Evolutionary conservation across 2,888 invertebrate genomes (phyloP), one percentile per base, ranked within the genome.

Genomic region (Parnassius apollo): DNA sequence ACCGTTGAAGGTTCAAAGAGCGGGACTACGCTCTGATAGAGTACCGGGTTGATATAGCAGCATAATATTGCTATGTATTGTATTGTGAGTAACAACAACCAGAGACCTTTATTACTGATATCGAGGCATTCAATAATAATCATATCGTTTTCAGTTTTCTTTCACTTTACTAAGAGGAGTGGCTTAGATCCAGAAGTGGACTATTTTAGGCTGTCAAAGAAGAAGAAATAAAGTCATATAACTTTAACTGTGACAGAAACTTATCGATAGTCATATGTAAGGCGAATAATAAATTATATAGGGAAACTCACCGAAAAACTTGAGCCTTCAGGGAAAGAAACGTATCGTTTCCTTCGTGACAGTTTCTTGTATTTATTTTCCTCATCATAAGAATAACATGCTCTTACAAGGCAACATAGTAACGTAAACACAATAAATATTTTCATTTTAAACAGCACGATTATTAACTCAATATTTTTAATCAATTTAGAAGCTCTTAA

Each of bases 321-420:
- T 11, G 94, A 93, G 13, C 95, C 95, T 79, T 95, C 95, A 1
- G 95, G 95, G 83, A 95, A 95, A 42, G 94, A 94, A 11, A 95
- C 92, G 74, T 94, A 95, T 72, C 95, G 88, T 71, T 93, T 93
- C 66, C 85, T 89, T 63, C 95, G 88, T 0, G 93, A 93, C 67
- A 94, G 83, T 69, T 89, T 72, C 68, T 80, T 89, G 13, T 85
- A 78, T 57, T 70, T 69, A 10, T 64, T 68, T 66, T 65, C 64
- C 62, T 64, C 68, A 52, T 69, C 68, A 74, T 70, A 65, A n/a
- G 77, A 70, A 57, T 57, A 64, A 64, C 64, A 60, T 53, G 49
- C 74, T 57, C 56, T 76, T 25, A 66, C 61, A 68, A 72, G 67
- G 68, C 12, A 72, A 67, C 51, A 74, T 13, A 64, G 70, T 48